These are phyloP conservation scores for Setophaga coronata DNA, from an alignment of 2,113 vertebrate genomes.

Conservation along the genomic window DNA sequence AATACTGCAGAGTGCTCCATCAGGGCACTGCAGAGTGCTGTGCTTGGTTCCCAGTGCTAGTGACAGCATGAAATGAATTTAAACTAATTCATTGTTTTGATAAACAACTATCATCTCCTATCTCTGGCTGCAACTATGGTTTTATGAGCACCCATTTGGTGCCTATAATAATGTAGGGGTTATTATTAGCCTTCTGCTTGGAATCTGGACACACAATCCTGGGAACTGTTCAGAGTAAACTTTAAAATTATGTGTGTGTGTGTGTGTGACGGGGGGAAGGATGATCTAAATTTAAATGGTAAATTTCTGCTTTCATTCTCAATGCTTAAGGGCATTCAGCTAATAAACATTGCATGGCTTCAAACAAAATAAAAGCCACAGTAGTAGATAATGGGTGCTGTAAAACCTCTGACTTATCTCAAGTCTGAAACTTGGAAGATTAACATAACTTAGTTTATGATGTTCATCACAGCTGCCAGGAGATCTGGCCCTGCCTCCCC, in stretches of 20 bases:
- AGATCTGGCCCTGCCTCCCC: background rate
- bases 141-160: slow-evolving; percentile 13
- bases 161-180: background rate
- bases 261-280: background rate
- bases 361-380: slow-evolving; percentile 6
- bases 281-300: slow-evolving; percentile 44
- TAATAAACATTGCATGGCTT: background rate
- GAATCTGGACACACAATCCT: slow-evolving; percentile 17
- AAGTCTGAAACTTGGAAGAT: background rate
- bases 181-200: slow-evolving; percentile 48
- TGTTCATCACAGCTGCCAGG: background rate
- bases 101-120: background rate
- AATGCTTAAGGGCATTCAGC: background rate
- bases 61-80: background rate
- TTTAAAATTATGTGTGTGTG: slow-evolving; percentile 17
- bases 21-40: background rate
- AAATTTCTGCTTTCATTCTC: slow-evolving; percentile 43
- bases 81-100: background rate
- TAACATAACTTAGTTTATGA: background rate
- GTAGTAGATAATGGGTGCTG: background rate
- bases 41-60: background rate
- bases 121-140: background rate
- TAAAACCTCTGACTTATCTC: slow-evolving; percentile 45
- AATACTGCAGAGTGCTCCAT: background rate
- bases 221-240: slow-evolving; percentile 17